Evolutionary conservation across 2,113 vertebrate genomes (phyloP).

Genomic region (Ctenomys sociabilis): DNA sequence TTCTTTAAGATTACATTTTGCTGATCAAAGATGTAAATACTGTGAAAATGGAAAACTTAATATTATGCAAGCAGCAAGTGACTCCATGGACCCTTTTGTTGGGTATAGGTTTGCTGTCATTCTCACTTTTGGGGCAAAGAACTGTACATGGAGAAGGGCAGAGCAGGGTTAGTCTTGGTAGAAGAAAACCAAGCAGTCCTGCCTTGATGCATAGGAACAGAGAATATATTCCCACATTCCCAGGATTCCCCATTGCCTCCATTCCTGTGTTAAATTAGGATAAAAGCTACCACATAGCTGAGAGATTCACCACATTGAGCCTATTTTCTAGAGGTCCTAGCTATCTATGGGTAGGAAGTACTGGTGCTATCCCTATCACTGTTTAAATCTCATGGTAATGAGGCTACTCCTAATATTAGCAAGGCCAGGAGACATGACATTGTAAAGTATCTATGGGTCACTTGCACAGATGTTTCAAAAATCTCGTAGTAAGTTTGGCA

Average conservation of each 20-base stretch:
- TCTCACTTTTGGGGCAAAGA: background rate
- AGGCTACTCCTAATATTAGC: background rate
- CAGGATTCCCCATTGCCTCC: rapidly evolving
- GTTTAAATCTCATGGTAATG: background rate
- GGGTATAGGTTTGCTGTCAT: background rate
- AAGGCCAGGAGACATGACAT: background rate
- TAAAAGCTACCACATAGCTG: rapidly evolving
- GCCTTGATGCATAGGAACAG: too few species aligned
- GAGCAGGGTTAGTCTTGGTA: rapidly evolving
- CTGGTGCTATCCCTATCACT: background rate
- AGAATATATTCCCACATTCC: rapidly evolving
- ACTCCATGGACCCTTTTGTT: background rate
- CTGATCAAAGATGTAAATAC: background rate
- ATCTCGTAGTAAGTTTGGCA: rapidly evolving
- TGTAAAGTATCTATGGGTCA: too few species aligned
- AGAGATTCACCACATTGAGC: too few species aligned
- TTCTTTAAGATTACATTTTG: background rate
- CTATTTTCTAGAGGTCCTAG: background rate
- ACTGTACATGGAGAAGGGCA: rapidly evolving
- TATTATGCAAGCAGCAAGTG: rapidly evolving
- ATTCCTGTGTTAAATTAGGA: rapidly evolving
- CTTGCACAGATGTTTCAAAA: background rate
- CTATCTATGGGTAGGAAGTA: too few species aligned
- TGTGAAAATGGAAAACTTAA: rapidly evolving
- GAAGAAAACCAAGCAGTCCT: rapidly evolving